A percentile compares a stretch with the other conserved stretches of the same genome.
These are phyloP conservation scores for Geothlypis trichas DNA, from an alignment of 2,113 vertebrate genomes.

Conservation along the genomic window DNA sequence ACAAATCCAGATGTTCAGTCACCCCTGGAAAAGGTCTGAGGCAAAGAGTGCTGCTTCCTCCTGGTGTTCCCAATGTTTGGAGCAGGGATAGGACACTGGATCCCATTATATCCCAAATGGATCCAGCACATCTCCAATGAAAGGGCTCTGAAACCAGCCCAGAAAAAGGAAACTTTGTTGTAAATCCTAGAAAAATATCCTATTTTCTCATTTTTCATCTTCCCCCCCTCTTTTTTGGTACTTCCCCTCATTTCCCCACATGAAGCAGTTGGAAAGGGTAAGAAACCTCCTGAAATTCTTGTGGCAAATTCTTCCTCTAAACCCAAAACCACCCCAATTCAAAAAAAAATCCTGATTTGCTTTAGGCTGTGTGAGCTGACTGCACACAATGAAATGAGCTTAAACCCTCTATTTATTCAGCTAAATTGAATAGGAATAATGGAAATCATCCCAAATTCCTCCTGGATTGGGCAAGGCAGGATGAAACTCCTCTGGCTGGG, in stretches of 20 bases:
- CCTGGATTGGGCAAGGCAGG: background rate
- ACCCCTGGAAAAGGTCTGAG: background rate
- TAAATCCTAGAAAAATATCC: background rate
- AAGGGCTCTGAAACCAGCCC: background rate
- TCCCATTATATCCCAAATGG: background rate
- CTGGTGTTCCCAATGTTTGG: accelerated
- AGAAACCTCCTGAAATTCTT: background rate
- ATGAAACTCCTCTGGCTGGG: background rate
- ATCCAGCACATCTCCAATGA: background rate
- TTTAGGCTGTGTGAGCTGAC: background rate
- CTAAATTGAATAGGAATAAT: conserved; percentile 41
- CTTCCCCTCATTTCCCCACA: background rate
- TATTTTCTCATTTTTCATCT: background rate
- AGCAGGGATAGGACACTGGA: background rate
- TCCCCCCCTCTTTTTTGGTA: accelerated
- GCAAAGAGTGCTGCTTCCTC: background rate
- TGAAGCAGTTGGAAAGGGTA: background rate
- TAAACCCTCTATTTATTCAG: conserved; percentile 40
- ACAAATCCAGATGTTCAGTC: accelerated
- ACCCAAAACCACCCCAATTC: background rate
- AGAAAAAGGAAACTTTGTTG: background rate
- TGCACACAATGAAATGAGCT: background rate
- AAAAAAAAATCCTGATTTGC: background rate
- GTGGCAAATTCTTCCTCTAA: background rate
- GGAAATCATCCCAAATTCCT: background rate